Evolutionary conservation across 2,113 vertebrate species (phyloP).

Genomic region (Ammodytes dubius): DNA sequence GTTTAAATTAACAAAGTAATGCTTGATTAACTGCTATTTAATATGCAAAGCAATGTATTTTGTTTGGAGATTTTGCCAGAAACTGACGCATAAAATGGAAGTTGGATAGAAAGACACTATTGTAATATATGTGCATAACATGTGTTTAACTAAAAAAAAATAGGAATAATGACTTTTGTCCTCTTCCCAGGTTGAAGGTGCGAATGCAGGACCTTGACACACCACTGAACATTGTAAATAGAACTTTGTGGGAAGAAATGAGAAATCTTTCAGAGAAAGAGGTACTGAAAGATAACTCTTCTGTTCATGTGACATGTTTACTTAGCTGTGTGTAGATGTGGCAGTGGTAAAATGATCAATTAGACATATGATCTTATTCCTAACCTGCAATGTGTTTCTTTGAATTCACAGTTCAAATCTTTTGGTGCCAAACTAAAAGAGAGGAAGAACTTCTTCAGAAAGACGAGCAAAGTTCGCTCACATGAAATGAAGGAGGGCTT

Average conservation of each 20-base stretch:
- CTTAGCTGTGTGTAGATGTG: not conserved
- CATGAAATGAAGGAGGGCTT: slow-evolving; percentile 82
- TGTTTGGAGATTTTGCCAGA: not conserved
- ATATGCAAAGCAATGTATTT: not conserved
- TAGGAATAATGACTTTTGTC: not conserved
- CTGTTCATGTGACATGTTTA: not conserved
- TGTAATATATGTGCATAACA: not conserved
- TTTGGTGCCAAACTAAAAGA: slow-evolving; percentile 83
- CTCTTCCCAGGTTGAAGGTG: slow-evolving; percentile 73
- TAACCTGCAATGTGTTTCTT: not conserved
- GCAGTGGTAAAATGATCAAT: not conserved
- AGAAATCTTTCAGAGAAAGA: slow-evolving; percentile 73
- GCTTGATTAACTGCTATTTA: not conserved
- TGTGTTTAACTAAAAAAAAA: not conserved
- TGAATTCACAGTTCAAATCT: slow-evolving; percentile 72
- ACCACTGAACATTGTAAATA: slow-evolving; percentile 76
- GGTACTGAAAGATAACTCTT: slow-evolving; percentile 57
- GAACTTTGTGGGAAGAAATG: slow-evolving; percentile 75
- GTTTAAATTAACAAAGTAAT: not conserved
- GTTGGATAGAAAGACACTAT: not conserved
- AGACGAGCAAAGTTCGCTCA: slow-evolving; percentile 74
- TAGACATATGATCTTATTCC: not conserved
- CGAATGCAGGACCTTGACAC: slow-evolving; percentile 76
- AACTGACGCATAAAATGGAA: not conserved
- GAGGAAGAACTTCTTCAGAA: slow-evolving; percentile 77